Base-by-base conservation (phyloP, 2,888 invertebrate genomes). In the Drepana falcataria region DNA sequence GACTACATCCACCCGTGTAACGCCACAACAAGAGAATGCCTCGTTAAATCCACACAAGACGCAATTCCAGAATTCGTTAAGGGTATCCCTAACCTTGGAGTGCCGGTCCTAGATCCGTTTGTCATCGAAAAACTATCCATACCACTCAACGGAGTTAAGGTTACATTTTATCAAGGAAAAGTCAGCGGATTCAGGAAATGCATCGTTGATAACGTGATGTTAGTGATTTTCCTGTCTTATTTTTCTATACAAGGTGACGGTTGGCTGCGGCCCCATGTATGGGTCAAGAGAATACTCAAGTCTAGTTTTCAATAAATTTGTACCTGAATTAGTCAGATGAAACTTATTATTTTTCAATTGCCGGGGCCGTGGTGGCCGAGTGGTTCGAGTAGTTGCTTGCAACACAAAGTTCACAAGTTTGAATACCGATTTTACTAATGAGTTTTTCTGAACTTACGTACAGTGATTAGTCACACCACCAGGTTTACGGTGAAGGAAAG, bases 1-100 rank as follows among this genome's bases (percentile, higher is more conserved):
- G 86, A 89, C 63, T 91, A 56, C 64, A 90, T 91, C 48, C 79
- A 76, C 44, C 87, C 88, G 0, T 91, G 90, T 66, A 83, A 83
- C 51, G 75, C 66, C 0, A 86, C 89, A 0, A 72, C 76, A 4
- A 68, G 72, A 52, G 79, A 68, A 53, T 90, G 91, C 48, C 65
- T 90, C 0, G 60, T 86, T 2, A 79, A 79, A 63, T 59, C 90
- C 2, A 84, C 88, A 2, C 87, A 86, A 60, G 68, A 78, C 2
- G 89, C 91, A 0, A 70, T 91, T 1, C 88, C 87, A 4, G 70
- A 78, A 0, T 91, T 91, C 48, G 89, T 89, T 1, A 84, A 85
- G 53, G 91, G 91, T 0, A 69, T 83, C 1, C 85, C 87, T 0
- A 53, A 77, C 3, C 75, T 91, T 0, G 78, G 73, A 7, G 72